Base-by-base conservation (phyloP, 2,888 invertebrate genomes). In the Nymphalis urticae region DNA sequence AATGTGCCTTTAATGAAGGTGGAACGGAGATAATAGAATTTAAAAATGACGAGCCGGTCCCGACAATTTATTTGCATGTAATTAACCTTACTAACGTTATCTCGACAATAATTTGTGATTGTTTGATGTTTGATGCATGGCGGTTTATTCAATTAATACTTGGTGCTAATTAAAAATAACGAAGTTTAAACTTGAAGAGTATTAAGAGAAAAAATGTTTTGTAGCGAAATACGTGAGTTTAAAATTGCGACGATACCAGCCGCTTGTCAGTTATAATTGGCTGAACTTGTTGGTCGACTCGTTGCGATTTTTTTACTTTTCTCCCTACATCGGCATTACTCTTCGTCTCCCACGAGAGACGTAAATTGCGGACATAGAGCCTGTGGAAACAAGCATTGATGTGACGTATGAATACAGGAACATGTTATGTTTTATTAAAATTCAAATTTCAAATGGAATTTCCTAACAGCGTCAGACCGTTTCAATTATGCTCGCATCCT, bases 221-320 rank as follows among this genome's bases (percentile, higher is more conserved):
- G 69, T 70, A 60, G 70, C 42, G 53, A 70, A 75, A 75, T 79
- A 80, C 80, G 84, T 81, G 84, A 83, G 85, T 84, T 87, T 85
- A 83, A 86, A 87, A 87, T 86, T 87, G 85, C 85, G 83, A 86
- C 84, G 85, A 85, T 86, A 86, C 85, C 84, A 86, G 86, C 82
- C 82, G 85, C 88, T 86, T 89, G 92, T 93, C 92, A 91, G 86
- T 89, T 92, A 91, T 93, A 93, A 93, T 93, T 93, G 92, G 92
- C 89, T 90, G 90, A 91, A 89, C 91, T 91, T 91, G 92, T 92
- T 90, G 89, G 86, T 82, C 83, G 84, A 84, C 81, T 87, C 86
- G 85, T 85, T 79, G 85, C 77, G 77, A 79, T 85, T 90, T 90
- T 88, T 89, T 86, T 83, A 80, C 81, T 81, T 85, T 87, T 84